Evolutionary conservation across 2,797 vertebrate genomes (phyloP), one percentile per base, ranked within the genome.

Genomic region (Lates japonicus): DNA sequence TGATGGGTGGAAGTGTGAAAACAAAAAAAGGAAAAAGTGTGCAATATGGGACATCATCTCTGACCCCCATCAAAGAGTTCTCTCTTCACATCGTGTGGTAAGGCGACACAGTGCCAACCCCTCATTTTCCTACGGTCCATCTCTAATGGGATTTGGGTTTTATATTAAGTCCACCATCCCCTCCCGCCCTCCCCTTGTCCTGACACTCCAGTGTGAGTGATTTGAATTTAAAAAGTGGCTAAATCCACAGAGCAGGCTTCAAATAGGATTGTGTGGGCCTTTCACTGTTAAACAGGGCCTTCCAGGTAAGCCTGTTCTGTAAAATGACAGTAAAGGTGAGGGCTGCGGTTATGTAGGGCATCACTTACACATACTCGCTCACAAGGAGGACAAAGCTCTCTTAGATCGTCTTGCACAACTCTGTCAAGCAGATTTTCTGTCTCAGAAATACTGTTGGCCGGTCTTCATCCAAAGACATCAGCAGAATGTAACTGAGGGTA

Each of bases 91-190:
- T 92, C 78, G 84, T 67, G 80, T 65, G 84, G 80, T 88, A 90
- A 93, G 85, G 87, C 91, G 85, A 93, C 92, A 86, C 81, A 81
- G 93, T 89, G 91, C 91, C 91, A 90, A 80, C 87, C 93, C 91
- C 92, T 95, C 93, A 94, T 94, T 95, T 93, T 95, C 92, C 92
- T 81, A 77, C 72, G 59, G 93, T 93, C 93, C 91, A 82, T 92
- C 92, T 95, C 94, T 96, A 96, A 96, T 95, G 95, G 95, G 95
- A 96, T 95, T 95, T 94, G 88, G 93, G 93, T 94, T 94, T 96
- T 93, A 95, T 95, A 95, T 95, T 95, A 96, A 95, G 92, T 90
- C 90, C 91, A 82, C 87, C 78, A 83, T 77, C 80, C 85, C 89
- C 79, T 74, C 76, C 85, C 83, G 70, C 74, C 87, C 76, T 87